Base-by-base conservation (phyloP, 2,113 vertebrate genomes). In the Bufo gargarizans region DNA sequence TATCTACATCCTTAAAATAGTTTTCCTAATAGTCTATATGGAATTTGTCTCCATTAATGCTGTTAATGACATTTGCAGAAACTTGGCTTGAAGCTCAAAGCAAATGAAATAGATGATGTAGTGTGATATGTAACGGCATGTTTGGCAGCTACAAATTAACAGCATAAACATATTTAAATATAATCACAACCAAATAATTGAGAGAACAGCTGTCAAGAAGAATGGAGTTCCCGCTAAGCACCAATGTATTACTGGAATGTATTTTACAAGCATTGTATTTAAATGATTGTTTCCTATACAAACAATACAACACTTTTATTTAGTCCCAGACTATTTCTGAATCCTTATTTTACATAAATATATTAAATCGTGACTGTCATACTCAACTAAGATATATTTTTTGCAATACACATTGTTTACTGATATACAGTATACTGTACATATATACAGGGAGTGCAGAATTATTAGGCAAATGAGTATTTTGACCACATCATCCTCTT, bases 161-260 rank as follows among this genome's bases (percentile, higher is more conserved):
- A 82, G 17, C 79, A 59, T 19, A 81, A 81, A 81, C 79, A 61
- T 81, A 45, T 81, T n/a, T 61, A 11, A 33, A 63, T 82, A 58
- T 82, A 17, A n/a, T 82, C 22, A 61, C 17, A 16, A 43, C 14
- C 22, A 19, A 61, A 45, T 82, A 58, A 82, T 82, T 61, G 19
- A 61, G 58, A 82, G 79, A 59, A 45, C 81, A 83, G 19, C 80
- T 83, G 81, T 49, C 43, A 49, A 83, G 81, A 82, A 82, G 58
- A 83, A 83, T 83, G 45, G 81, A 67, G 43, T 67, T 67, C 61
- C 61, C 45, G 47, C 81, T 77, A 67, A 19, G 49, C 10, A 12
- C 22, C n/a, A 20, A 43, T 22, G 0, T 67, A 49, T 83, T 67
- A 20, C 81, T 83, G 61, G 81, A 83, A 82, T 59, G 17, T 58